Conservation (phyloP, 2,888 invertebrate species). For the Zygothrica quintamaculata region DNA sequence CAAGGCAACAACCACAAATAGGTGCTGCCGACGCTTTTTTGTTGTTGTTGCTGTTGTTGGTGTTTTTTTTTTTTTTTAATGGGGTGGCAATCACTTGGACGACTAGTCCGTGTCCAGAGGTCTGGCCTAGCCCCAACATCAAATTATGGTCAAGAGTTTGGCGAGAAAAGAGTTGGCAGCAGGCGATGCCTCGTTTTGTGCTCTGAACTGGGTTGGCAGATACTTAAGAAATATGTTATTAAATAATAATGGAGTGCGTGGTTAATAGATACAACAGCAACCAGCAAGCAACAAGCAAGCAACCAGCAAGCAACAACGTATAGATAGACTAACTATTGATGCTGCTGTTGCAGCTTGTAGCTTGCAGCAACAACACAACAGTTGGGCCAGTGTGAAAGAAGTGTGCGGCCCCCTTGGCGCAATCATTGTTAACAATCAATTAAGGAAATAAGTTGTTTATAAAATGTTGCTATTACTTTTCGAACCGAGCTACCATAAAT, state of each 20-base stretch:
- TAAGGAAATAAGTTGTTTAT: conserved; percentile 83
- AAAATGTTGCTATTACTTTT: conserved; percentile 80
- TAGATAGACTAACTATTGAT: no score
- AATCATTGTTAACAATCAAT: conserved; percentile 83
- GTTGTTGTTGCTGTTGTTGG: conserved; percentile 1
- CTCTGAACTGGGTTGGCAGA: conserved; percentile 82
- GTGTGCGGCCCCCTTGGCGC: conserved; percentile 74
- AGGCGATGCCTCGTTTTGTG: conserved; percentile 72
- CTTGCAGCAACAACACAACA: conserved; percentile 44
- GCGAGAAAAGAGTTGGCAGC: conserved; percentile 52
- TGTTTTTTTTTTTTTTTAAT: conserved; percentile 71
- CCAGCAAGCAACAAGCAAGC: conserved; percentile 31
- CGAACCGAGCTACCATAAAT: conserved; percentile 70
- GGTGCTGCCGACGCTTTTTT: conserved; percentile 58
- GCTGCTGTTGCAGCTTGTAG: conserved; percentile 58
- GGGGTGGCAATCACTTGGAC: conserved; percentile 84
- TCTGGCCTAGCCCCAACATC: conserved; percentile 39
- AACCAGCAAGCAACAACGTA: conserved; percentile 4
- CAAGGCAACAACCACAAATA: conserved; percentile 53
- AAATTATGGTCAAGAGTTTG: conserved; percentile 80
- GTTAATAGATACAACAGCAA: conserved; percentile 80
- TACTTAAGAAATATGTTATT: conserved; percentile 83
- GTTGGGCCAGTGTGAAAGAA: conserved; percentile 62
- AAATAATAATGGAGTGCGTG: conserved; percentile 84
- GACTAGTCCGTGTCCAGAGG: conserved; percentile 46